A percentile compares a stretch with the other conserved stretches of the same genome.
phyloP scores from a whole-genome alignment of 2,113 vertebrate genomes.

The Mugil cephalus region DNA sequence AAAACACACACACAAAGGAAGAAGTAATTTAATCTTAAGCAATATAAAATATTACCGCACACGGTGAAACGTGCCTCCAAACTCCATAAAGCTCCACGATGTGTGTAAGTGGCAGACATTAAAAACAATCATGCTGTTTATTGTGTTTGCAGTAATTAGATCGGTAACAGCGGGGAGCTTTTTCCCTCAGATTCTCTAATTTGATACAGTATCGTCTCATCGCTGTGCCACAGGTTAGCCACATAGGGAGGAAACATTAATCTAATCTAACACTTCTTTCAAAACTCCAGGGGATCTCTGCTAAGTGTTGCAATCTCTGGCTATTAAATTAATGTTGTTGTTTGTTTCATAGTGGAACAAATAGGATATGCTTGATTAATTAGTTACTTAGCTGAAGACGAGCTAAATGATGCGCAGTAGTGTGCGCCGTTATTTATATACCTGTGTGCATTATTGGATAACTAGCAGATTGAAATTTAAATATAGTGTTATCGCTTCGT shows the following conservation, averaged over 20 bases:
- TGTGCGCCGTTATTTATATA: conserved; percentile 15
- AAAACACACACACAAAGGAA: not conserved
- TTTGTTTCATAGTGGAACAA: conserved; percentile 76
- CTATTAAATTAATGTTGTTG: conserved; percentile 80
- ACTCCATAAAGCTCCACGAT: conserved; percentile 2
- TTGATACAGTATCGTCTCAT: conserved; percentile 71
- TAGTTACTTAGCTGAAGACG: conserved; percentile 30
- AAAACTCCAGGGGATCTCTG: conserved; percentile 75
- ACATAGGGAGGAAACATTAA: conserved; percentile 78
- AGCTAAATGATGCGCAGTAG: conserved; percentile 10
- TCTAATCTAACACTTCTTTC: conserved; percentile 80
- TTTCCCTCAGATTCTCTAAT: conserved; percentile 75
- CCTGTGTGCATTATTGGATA: conserved; percentile 20
- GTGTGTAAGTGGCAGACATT: conserved; percentile 34
- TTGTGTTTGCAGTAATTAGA: conserved; percentile 82
- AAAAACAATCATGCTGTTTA: conserved; percentile 82
- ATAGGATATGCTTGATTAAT: conserved; percentile 65
- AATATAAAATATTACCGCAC: not conserved
- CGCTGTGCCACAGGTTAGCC: conserved; percentile 67
- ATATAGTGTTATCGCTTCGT: conserved; percentile 46
- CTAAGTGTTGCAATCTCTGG: conserved; percentile 69
- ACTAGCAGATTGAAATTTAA: conserved; percentile 32
- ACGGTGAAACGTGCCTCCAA: conserved; percentile 1
- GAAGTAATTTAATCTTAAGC: not conserved
- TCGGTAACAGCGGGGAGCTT: conserved; percentile 70